Evolutionary conservation across 1,140 invertebrate genomes (phyloP).

Genomic region (Calycopis cecrops): DNA sequence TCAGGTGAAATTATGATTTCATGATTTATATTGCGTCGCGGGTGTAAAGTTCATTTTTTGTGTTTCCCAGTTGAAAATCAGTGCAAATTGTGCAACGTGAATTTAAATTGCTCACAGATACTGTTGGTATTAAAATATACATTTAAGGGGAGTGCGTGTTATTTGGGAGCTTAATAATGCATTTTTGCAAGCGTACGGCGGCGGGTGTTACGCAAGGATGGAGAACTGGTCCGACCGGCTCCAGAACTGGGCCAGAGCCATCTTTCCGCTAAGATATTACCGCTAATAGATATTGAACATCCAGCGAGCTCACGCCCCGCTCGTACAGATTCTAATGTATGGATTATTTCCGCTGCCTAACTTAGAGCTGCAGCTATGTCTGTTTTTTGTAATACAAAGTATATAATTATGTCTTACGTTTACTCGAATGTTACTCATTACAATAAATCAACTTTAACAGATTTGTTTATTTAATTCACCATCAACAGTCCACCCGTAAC

Average conservation of each 20-base stretch:
- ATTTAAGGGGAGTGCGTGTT: constrained; percentile 45
- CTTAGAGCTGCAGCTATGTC: neutral
- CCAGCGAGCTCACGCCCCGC: constrained; percentile 24
- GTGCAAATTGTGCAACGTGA: constrained; percentile 49
- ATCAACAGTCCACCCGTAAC: too few relatives aligned
- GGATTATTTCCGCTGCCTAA: constrained; percentile 12
- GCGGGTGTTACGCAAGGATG: constrained; percentile 65
- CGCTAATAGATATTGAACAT: constrained; percentile 67
- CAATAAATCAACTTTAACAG: too few relatives aligned
- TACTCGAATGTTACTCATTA: too few relatives aligned
- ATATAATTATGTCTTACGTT: too few relatives aligned
- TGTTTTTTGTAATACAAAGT: too few relatives aligned
- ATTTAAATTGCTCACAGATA: neutral
- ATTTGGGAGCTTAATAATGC: constrained; percentile 59
- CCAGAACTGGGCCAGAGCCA: constrained; percentile 67
- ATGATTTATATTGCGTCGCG: constrained; percentile 58
- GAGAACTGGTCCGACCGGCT: constrained; percentile 65
- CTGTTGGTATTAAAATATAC: constrained; percentile 8
- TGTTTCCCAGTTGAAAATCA: constrained; percentile 54
- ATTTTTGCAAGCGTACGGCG: constrained; percentile 61
- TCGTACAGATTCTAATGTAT: constrained; percentile 16
- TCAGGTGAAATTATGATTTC: constrained; percentile 50
- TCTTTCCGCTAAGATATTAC: constrained; percentile 66
- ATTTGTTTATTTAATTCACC: too few relatives aligned
- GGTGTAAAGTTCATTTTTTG: constrained; percentile 43